A percentile compares a stretch with the other conserved stretches of the same genome.
Evolutionary conservation across 2,888 invertebrate species (phyloP).

Genomic region (Rhingia rostrata): DNA sequence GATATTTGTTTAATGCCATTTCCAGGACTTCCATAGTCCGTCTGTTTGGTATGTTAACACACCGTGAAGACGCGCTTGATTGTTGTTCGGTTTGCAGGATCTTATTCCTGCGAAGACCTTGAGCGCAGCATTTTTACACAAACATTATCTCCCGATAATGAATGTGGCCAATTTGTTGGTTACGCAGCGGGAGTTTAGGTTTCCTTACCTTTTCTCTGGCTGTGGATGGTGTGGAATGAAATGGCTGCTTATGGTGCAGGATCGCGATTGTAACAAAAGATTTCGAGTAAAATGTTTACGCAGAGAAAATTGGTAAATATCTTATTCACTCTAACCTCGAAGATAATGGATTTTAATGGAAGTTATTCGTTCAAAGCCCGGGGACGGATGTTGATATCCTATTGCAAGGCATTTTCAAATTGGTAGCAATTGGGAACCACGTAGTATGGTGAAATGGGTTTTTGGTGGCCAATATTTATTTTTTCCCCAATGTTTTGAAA

Average conservation of each 20-base stretch:
- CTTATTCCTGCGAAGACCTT: constrained; percentile 64
- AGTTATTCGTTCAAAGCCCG: too few relatives aligned
- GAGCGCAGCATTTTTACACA: constrained; percentile 42
- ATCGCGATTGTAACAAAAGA: constrained; percentile 30
- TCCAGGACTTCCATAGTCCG: constrained; percentile 39
- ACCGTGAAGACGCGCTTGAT: constrained; percentile 61
- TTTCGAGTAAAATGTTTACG: constrained; percentile 1
- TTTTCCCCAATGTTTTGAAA: too few relatives aligned
- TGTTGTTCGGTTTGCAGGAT: constrained; percentile 57
- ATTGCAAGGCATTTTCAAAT: too few relatives aligned
- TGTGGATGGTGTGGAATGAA: not conserved
- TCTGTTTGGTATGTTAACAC: constrained; percentile 23
- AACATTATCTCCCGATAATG: constrained; percentile 70
- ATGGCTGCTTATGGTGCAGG: not conserved
- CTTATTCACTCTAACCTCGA: constrained; percentile 36
- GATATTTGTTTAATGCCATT: constrained; percentile 23
- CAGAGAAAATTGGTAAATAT: constrained; percentile 27
- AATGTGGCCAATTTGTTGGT: constrained; percentile 74
- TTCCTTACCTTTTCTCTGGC: not conserved
- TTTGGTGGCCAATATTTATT: too few relatives aligned
- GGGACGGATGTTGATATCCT: too few relatives aligned
- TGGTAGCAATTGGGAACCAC: too few relatives aligned
- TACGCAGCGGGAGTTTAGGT: constrained; percentile 62
- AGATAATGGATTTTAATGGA: constrained; percentile 13
- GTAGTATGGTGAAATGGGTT: too few relatives aligned